Conservation (phyloP, 2,797 vertebrate species). For the Bovichtus diacanthus region DNA sequence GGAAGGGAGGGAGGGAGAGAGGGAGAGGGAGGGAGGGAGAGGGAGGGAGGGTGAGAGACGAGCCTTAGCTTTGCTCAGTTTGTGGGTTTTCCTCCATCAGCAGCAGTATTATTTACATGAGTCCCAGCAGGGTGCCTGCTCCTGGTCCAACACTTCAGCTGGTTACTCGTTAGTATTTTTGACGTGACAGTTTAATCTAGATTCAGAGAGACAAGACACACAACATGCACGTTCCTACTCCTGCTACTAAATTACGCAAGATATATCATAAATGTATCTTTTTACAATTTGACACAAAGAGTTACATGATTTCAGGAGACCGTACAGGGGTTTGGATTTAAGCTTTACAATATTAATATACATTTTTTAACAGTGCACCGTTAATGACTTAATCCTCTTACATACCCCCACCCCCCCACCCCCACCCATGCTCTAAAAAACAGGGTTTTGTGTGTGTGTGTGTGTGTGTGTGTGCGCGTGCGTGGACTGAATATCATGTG, state of each 20-base stretch:
- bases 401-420: background rate
- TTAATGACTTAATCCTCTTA: conserved; percentile 79
- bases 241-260: background rate
- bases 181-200: conserved; percentile 61
- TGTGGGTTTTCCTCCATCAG: conserved; percentile 65
- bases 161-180: conserved; percentile 49
- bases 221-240: conserved; percentile 12
- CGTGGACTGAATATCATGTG: conserved; percentile 50
- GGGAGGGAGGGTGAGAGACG: conserved; percentile 47
- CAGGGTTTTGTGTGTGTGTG: conserved; percentile 55
- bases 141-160: conserved; percentile 50
- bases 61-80: conserved; percentile 71
- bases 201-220: conserved; percentile 35
- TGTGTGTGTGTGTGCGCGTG: conserved; percentile 18
- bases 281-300: background rate
- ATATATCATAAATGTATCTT: conserved; percentile 8
- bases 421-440: conserved; percentile 54
- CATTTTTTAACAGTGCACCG: conserved; percentile 70
- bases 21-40: conserved; percentile 8
- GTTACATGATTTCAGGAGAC: background rate
- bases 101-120: conserved; percentile 78
- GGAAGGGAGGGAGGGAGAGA: background rate
- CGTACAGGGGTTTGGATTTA: conserved; percentile 25
- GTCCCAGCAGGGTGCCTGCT: conserved; percentile 59
- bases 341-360: conserved; percentile 56